phyloP scores from a whole-genome alignment of 2,888 invertebrate species.

The Leptarthrus brevirostris region DNA sequence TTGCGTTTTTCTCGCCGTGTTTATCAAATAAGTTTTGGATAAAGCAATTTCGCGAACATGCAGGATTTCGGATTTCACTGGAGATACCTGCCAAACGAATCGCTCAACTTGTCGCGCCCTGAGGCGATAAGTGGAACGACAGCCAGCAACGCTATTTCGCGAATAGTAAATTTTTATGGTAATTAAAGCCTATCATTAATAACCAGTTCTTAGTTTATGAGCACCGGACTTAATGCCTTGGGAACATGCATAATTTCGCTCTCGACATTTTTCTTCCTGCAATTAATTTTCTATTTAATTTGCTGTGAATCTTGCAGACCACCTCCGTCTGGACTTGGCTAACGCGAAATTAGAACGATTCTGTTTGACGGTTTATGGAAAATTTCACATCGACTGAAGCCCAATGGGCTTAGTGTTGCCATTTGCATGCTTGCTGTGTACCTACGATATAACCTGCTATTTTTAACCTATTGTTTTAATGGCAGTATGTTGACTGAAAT shows the following conservation, averaged over 20 bases:
- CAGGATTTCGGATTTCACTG: neutral
- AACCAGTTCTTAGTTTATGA: slow-evolving; percentile 29
- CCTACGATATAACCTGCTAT: no score
- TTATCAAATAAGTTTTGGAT: slow-evolving; percentile 4
- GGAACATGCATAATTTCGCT: slow-evolving; percentile 8
- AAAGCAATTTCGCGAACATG: slow-evolving; percentile 21
- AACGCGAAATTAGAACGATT: neutral
- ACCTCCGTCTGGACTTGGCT: neutral
- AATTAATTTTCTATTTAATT: slow-evolving; percentile 24
- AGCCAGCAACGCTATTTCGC: neutral
- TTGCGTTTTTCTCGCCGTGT: neutral
- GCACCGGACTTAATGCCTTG: neutral
- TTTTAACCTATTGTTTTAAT: no score
- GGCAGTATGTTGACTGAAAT: no score
- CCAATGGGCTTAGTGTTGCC: no score
- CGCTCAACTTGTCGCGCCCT: neutral
- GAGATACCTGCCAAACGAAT: neutral
- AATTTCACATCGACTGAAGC: no score
- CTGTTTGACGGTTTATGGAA: neutral
- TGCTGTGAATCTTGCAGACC: neutral
- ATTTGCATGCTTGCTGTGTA: no score
- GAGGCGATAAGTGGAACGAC: neutral
- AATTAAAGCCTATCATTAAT: slow-evolving; percentile 30
- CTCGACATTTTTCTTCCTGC: slow-evolving; percentile 23
- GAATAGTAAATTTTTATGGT: slow-evolving; percentile 25